A percentile compares a stretch with the other conserved stretches of the same genome.
These are phyloP conservation scores for Phrynosoma platyrhinos DNA, from an alignment of 2,113 vertebrate genomes.

Conservation along the genomic window DNA sequence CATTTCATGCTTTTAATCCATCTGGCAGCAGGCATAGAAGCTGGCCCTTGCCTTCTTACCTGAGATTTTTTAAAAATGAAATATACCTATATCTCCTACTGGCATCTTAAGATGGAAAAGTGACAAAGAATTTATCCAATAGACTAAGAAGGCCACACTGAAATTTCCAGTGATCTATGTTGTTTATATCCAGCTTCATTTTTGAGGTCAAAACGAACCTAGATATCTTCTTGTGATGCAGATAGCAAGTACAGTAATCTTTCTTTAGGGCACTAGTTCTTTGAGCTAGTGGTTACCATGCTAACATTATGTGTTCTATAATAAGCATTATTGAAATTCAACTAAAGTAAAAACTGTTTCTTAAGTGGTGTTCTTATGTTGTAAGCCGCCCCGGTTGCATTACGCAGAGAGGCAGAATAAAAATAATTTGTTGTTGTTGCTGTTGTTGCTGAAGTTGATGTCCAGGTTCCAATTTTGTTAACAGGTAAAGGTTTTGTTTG, in stretches of 20 bases:
- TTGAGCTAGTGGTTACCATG: not conserved
- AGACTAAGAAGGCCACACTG: not conserved
- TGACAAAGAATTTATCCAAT: not conserved
- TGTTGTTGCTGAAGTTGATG: not conserved
- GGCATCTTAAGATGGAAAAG: not conserved
- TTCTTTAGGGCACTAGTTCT: not conserved
- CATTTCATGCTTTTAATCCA: too few species aligned
- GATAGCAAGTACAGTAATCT: not conserved
- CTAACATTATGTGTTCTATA: not conserved
- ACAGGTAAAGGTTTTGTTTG: slow-evolving; percentile 98
- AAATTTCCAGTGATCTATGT: not conserved
- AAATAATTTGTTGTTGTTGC: too few species aligned
- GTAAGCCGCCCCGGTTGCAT: too few species aligned
- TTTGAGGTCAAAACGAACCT: not conserved
- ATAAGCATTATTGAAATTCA: not conserved
- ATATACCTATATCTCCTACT: not conserved
- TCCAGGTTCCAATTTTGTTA: slow-evolving; percentile 24
- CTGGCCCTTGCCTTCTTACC: not conserved
- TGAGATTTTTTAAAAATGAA: not conserved
- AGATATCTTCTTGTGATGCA: not conserved
- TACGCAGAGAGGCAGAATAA: too few species aligned
- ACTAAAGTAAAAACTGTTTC: not conserved
- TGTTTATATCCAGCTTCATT: not conserved
- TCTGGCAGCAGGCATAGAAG: not conserved
- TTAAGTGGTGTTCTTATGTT: too few species aligned